Conservation (phyloP, 2,113 vertebrate genomes). For the Ctenodactylus gundi region DNA sequence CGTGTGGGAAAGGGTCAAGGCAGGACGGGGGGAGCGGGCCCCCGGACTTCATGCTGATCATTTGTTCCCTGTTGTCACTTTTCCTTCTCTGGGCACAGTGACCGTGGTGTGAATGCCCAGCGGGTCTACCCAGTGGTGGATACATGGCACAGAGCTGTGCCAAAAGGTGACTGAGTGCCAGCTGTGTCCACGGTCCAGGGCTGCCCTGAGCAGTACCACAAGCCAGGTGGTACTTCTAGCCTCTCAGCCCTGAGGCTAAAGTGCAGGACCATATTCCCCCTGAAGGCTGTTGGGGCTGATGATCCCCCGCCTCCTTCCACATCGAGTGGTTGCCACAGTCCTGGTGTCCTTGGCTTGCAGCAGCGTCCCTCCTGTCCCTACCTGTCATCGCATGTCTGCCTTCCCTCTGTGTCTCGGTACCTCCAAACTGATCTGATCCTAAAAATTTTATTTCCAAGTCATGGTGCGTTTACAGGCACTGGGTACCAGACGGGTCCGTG, state of each 20-base stretch:
- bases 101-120: background rate
- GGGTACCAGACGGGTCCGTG: background rate
- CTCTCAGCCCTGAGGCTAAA: background rate
- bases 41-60: conserved; percentile 25
- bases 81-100: conserved; percentile 63
- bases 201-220: background rate
- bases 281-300: background rate
- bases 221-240: background rate
- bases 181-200: background rate
- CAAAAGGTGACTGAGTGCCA: conserved; percentile 39
- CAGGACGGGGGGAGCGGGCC: background rate
- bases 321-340: background rate
- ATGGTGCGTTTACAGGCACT: background rate
- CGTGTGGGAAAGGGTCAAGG: conserved; percentile 22
- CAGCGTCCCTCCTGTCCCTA: too few species aligned
- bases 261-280: background rate
- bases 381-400: background rate
- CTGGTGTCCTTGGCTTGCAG: background rate
- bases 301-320: background rate
- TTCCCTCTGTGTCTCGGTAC: background rate
- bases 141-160: conserved; percentile 30
- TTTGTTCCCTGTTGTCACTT: background rate
- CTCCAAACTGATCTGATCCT: background rate
- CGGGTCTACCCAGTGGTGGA: conserved; percentile 65
- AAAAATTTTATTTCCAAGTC: background rate